These are phyloP conservation scores for Poecilus cupreus DNA, from an alignment of 2,888 invertebrate genomes.

Conservation along the genomic window DNA sequence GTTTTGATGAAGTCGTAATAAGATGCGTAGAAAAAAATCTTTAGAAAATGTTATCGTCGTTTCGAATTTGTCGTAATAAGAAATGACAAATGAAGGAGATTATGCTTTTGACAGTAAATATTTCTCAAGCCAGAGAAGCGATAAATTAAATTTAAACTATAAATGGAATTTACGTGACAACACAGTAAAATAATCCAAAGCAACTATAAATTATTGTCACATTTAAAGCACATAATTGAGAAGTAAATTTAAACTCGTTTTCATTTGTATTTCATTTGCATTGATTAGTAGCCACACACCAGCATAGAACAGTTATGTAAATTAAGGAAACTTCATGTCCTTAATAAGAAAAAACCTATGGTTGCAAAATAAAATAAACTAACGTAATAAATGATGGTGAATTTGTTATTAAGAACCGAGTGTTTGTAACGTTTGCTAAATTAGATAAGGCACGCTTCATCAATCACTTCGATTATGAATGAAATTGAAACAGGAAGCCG, in stretches of 20 bases:
- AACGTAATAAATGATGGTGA: background rate
- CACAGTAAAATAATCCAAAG: conserved; percentile 16
- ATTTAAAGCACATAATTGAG: conserved; percentile 9
- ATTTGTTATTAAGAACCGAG: background rate
- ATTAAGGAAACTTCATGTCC: background rate
- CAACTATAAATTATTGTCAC: conserved; percentile 37
- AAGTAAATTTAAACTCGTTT: conserved; percentile 30
- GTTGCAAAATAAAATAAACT: background rate
- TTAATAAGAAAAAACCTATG: too few relatives aligned
- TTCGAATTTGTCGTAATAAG: conserved; percentile 30
- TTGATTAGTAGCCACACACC: conserved; percentile 15
- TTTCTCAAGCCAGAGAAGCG: background rate
- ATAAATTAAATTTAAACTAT: conserved; percentile 22
- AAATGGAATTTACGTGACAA: conserved; percentile 20
- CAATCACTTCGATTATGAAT: conserved; percentile 25
- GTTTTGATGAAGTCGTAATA: background rate
- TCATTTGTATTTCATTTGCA: conserved; percentile 41
- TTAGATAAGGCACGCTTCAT: conserved; percentile 1
- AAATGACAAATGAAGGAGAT: conserved; percentile 3
- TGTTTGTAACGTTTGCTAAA: conserved; percentile 2
- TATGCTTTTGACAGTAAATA: conserved; percentile 10
- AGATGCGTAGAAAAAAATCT: background rate
- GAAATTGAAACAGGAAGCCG: background rate
- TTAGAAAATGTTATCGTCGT: conserved; percentile 1
- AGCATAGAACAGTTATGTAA: background rate